These are phyloP conservation scores for Heterohyrax brucei DNA, from an alignment of 2,797 vertebrate species.

Conservation along the genomic window DNA sequence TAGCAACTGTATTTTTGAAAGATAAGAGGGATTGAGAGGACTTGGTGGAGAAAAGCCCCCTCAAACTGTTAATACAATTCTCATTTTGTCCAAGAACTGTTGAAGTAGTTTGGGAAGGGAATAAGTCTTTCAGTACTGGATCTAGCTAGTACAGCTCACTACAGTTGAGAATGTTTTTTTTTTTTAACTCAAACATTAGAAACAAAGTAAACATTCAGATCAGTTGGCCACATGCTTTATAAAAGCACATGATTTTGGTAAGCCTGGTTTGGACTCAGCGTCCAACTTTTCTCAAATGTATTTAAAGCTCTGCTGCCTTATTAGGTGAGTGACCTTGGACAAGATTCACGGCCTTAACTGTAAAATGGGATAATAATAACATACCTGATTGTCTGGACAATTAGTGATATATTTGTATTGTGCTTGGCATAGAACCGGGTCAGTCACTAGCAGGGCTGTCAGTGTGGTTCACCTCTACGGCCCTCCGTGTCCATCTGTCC, in stretches of 20 bases:
- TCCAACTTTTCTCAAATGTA: not conserved
- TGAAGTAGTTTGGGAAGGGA: conserved; percentile 34
- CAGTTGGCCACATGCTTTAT: not conserved
- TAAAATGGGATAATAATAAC: not conserved
- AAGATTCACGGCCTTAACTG: not conserved
- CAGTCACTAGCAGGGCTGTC: not conserved
- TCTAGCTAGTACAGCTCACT: not conserved
- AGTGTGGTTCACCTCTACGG: not conserved
- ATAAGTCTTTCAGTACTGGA: not conserved
- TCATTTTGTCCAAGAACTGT: conserved; percentile 55
- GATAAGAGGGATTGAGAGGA: not conserved
- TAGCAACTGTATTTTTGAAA: conserved; percentile 61
- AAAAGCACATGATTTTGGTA: conserved; percentile 54
- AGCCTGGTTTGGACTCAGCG: not conserved
- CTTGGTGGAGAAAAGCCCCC: conserved; percentile 1
- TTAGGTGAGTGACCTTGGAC: conserved; percentile 14
- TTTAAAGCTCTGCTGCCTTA: conserved; percentile 35
- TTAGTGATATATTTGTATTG: not conserved
- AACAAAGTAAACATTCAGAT: conserved; percentile 25
- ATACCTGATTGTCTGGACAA: not conserved
- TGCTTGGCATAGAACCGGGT: not conserved
- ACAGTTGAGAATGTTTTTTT: not conserved
- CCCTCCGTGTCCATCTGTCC: not conserved
- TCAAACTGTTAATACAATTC: not conserved
- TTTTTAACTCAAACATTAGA: conserved; percentile 27